Percentiles rank a stretch among this genome's conserved stretches.
Evolutionary conservation across 2,888 invertebrate genomes (phyloP).

Genomic region (Onchidella celtica): DNA sequence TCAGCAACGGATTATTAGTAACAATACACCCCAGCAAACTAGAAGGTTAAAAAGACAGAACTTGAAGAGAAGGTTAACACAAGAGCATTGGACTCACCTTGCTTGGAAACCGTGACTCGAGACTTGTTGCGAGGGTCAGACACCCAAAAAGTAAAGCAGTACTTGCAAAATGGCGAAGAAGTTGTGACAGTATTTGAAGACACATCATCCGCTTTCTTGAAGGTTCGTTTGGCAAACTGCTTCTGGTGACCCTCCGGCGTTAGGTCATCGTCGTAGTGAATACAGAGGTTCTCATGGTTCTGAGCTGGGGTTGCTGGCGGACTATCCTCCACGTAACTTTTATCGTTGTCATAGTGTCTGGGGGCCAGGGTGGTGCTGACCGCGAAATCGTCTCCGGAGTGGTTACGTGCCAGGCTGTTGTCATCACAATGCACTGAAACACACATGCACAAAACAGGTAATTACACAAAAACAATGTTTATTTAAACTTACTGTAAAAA

Average conservation of each 20-base stretch:
- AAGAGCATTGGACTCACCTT: constrained; percentile 83
- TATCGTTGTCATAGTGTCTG: too few relatives aligned
- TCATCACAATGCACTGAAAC: background rate
- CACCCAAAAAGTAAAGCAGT: constrained; percentile 88
- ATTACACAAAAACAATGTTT: too few relatives aligned
- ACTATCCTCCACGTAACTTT: background rate
- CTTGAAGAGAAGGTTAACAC: too few relatives aligned
- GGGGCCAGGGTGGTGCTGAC: background rate
- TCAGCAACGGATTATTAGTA: too few relatives aligned
- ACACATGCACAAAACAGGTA: too few relatives aligned
- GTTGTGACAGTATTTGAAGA: constrained; percentile 43
- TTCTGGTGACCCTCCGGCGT: background rate
- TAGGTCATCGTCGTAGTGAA: constrained; percentile 16
- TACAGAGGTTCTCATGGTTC: background rate
- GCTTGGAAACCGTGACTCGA: constrained; percentile 83
- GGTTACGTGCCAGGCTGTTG: background rate
- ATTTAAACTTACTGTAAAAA: too few relatives aligned
- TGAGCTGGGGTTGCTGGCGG: background rate
- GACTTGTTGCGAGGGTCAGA: constrained; percentile 84
- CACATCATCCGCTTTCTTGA: constrained; percentile 35
- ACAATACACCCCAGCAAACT: too few relatives aligned
- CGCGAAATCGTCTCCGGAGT: background rate
- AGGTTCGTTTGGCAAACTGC: background rate
- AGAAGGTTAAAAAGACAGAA: too few relatives aligned
- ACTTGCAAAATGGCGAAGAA: constrained; percentile 81